phyloP scores from a whole-genome alignment of 2,113 vertebrate genomes.

The Neolamprologus kungweensis region DNA sequence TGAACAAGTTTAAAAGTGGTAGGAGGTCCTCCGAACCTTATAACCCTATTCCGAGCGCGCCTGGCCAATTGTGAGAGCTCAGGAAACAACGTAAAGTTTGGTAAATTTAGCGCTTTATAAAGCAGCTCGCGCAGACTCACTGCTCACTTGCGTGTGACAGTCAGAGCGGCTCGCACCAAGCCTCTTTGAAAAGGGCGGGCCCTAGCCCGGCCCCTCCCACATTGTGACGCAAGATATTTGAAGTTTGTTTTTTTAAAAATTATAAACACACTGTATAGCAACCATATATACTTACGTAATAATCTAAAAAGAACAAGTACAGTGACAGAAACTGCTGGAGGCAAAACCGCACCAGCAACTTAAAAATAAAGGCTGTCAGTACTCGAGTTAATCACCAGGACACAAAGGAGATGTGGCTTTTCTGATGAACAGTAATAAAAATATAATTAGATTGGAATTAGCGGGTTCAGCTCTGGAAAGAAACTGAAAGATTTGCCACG shows the following conservation, averaged over 20 bases:
- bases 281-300: constrained; percentile 52
- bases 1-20: constrained; percentile 57
- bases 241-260: background rate
- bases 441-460: background rate
- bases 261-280: constrained; percentile 44
- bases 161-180: constrained; percentile 9
- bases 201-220: constrained; percentile 1
- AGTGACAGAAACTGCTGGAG: constrained; percentile 12
- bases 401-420: background rate
- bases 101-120: constrained; percentile 91
- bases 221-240: constrained; percentile 5
- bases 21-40: constrained; percentile 70
- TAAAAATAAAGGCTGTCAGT: background rate
- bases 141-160: constrained; percentile 34
- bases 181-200: constrained; percentile 35
- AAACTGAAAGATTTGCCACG: background rate
- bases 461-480: background rate
- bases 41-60: constrained; percentile 45
- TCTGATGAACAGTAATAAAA: background rate
- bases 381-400: background rate
- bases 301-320: background rate
- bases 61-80: constrained; percentile 79
- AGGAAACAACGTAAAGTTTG: constrained; percentile 84
- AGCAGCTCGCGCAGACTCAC: constrained; percentile 27
- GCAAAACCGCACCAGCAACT: background rate